Base-by-base conservation (phyloP, 53 echinoderm and acorn worm species). In the Echinarachnius parma region DNA sequence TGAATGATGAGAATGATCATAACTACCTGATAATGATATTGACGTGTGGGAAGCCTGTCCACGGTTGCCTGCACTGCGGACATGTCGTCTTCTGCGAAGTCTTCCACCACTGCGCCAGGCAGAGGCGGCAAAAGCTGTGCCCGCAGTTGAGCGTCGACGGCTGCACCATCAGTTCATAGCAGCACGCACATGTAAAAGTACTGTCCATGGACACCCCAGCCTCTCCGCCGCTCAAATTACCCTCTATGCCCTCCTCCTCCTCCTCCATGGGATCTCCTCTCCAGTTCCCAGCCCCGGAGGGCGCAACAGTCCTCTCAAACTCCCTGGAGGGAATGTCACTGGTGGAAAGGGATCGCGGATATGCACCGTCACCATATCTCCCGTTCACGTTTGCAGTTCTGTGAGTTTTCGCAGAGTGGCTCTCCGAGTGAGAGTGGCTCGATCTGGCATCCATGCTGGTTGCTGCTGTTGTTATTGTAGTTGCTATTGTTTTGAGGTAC, bases 101-200 rank as follows among this genome's bases (percentile, higher is more conserved):
- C 71, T 84, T 83, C 94, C 94, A 94, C 94, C 94, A 94, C 48
- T 77, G 58, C 13, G 94, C 94, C 48, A 94, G 63, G 59, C 94
- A 94, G 47, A 94, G 64, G 10, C 94, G 86, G 37, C 94, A 94
- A 61, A 94, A 90, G 36, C 90, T 90, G 60, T 90, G 90, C 24
- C 94, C 90, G 48, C 94, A 94, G 68, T 90, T 94, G 59, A 94
- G 34, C 0, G 94, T 94, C 1, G 94, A 87, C 15, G 94, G 94
- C 53, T 90, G 87, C 21, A 94, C 83, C 94, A 94, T 94, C 33
- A 90, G 65, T 48, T 94, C 94, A 42, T 90, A 90, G 52, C 94
- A 94, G 66, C 94, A 94, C 4, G 81, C 94, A 47, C 94, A 94
- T 14, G 61, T 77, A 52, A 89, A 86, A 9, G 61, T 84, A 31